Evolutionary conservation across 2,113 vertebrate species (phyloP).

Genomic region (Chelonoidis abingdonii): DNA sequence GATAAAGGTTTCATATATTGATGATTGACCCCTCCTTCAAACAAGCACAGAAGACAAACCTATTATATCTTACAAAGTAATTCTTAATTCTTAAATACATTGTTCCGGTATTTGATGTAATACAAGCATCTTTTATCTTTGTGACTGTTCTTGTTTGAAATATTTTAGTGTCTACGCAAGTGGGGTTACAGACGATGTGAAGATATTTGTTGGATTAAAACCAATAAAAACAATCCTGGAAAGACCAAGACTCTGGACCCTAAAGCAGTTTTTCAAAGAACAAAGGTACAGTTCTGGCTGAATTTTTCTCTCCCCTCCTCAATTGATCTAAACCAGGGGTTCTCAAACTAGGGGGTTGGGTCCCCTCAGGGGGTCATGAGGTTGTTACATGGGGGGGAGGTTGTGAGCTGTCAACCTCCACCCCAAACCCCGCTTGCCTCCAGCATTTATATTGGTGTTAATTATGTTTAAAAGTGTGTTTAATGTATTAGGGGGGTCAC

Average conservation of each 20-base stretch:
- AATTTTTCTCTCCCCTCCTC: not conserved
- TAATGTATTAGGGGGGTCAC: no score
- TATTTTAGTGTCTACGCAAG: conserved; percentile 88
- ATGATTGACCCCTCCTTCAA: not conserved
- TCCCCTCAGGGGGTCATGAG: no score
- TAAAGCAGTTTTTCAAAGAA: conserved; percentile 98
- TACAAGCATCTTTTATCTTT: not conserved
- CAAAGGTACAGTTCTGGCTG: conserved; percentile 85
- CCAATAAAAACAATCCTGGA: conserved; percentile 98
- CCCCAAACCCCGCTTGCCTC: no score
- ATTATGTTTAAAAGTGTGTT: no score
- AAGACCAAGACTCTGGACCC: conserved; percentile 97
- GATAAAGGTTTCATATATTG: not conserved
- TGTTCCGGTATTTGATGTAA: not conserved
- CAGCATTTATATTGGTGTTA: no score
- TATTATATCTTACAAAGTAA: not conserved
- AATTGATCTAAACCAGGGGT: not conserved
- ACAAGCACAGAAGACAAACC: not conserved
- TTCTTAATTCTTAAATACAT: not conserved
- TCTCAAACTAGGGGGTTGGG: no score
- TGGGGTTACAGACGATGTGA: conserved; percentile 99
- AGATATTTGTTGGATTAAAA: conserved; percentile 99
- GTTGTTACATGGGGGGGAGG: no score
- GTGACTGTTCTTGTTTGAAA: not conserved
- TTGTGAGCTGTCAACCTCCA: no score